A percentile compares a stretch with the other conserved stretches of the same genome.
Conservation (phyloP, 1,140 invertebrate genomes). For the Zaprionus taronus region DNA sequence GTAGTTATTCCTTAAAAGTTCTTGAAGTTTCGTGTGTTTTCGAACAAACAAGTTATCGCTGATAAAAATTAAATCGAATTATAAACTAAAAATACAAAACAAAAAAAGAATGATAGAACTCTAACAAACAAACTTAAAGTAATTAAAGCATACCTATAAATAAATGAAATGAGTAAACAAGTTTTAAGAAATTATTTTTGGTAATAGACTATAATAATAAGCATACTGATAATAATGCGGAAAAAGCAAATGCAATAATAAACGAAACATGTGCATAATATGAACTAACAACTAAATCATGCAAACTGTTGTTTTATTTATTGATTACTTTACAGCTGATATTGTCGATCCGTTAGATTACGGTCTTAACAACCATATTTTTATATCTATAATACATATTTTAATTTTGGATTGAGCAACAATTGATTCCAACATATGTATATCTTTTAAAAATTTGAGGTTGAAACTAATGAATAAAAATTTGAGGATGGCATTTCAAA, state of each 20-base stretch:
- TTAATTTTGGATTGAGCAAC: too few relatives aligned
- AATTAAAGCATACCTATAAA: conserved; percentile 73
- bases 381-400: too few relatives aligned
- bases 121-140: conserved; percentile 60
- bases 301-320: conserved; percentile 5
- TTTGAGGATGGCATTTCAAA: too few relatives aligned
- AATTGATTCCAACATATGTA: too few relatives aligned
- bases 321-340: background rate
- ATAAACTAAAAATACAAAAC: conserved; percentile 48
- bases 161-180: conserved; percentile 76
- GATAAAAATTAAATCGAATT: conserved; percentile 67
- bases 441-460: too few relatives aligned
- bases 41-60: conserved; percentile 66
- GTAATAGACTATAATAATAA: conserved; percentile 82
- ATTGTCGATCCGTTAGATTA: background rate
- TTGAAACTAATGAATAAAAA: too few relatives aligned
- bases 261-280: conserved; percentile 81
- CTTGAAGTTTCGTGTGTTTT: conserved; percentile 67
- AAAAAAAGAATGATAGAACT: conserved; percentile 28
- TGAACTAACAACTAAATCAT: conserved; percentile 63
- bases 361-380: too few relatives aligned
- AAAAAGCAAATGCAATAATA: conserved; percentile 79
- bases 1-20: conserved; percentile 63
- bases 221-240: conserved; percentile 75
- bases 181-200: conserved; percentile 84